phyloP scores from a whole-genome alignment of 1,140 invertebrate genomes.

The Epicauta chinensis region DNA sequence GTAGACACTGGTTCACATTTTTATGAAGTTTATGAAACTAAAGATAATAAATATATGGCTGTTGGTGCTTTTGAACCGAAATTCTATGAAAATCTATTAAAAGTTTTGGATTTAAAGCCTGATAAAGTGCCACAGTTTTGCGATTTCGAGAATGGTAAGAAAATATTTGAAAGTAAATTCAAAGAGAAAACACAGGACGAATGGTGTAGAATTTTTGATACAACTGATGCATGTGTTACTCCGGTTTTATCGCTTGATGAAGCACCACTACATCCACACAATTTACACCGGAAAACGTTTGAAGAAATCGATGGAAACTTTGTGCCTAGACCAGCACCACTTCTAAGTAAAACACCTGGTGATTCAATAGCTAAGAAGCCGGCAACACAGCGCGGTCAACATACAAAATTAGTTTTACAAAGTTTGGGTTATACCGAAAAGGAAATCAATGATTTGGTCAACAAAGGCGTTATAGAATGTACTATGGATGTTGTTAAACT shows the following conservation, averaged over 20 bases:
- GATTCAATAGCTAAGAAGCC: slow-evolving; percentile 31
- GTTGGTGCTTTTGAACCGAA: slow-evolving; percentile 90
- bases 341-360: slow-evolving; percentile 64
- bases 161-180: slow-evolving; percentile 66
- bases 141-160: slow-evolving; percentile 52
- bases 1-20: slow-evolving; percentile 83
- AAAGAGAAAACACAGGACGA: slow-evolving; percentile 77
- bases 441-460: slow-evolving; percentile 50
- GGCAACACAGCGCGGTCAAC: slow-evolving; percentile 51
- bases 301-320: slow-evolving; percentile 39
- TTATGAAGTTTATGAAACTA: slow-evolving; percentile 92
- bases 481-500: no score
- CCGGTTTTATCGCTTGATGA: slow-evolving; percentile 79
- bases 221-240: slow-evolving; percentile 89
- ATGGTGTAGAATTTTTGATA: slow-evolving; percentile 85
- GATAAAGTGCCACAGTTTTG: slow-evolving; percentile 57
- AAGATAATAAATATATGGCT: slow-evolving; percentile 88
- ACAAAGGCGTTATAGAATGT: slow-evolving; percentile 40
- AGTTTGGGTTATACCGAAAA: slow-evolving; percentile 50
- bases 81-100: slow-evolving; percentile 75
- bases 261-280: slow-evolving; percentile 57
- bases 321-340: slow-evolving; percentile 64
- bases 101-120: slow-evolving; percentile 59
- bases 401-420: slow-evolving; percentile 55
- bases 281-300: slow-evolving; percentile 54